Conservation (phyloP, 2,113 vertebrate species). For the Lophochroa leadbeateri region DNA sequence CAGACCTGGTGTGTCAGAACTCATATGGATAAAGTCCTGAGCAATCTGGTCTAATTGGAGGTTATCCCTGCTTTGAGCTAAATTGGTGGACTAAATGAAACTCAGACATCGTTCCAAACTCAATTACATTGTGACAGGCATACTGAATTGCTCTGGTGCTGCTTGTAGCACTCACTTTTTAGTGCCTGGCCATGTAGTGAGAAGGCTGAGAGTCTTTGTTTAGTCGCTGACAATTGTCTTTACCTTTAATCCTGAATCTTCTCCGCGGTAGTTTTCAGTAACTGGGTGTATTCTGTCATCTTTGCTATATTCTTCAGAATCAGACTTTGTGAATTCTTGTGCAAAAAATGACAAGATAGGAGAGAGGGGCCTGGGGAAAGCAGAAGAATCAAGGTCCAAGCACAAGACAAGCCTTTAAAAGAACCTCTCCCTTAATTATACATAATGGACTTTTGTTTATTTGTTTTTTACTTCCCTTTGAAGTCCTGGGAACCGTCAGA, state of each 20-base stretch:
- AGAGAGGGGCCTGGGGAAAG: not conserved
- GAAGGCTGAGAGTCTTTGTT: not conserved
- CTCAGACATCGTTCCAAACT: not conserved
- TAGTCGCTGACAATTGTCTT: not conserved
- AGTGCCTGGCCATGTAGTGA: not conserved
- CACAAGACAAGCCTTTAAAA: not conserved
- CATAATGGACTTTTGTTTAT: not conserved
- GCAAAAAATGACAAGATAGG: not conserved
- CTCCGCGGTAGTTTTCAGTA: not conserved
- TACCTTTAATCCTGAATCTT: not conserved
- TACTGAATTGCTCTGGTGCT: not conserved
- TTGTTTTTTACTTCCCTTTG: not conserved
- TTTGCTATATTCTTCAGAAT: not conserved
- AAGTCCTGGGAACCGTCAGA: not conserved
- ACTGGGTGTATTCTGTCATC: not conserved
- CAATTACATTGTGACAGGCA: not conserved
- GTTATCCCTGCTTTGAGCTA: not conserved
- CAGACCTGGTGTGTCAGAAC: not conserved
- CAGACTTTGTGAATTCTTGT: not conserved
- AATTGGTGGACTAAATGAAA: not conserved
- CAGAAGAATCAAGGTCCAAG: not conserved
- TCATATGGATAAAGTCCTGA: not conserved
- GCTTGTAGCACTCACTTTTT: not conserved
- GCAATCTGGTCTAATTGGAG: not conserved
- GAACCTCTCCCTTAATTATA: not conserved